Evolutionary conservation across 2,888 invertebrate species (phyloP).

Genomic region (Ashinkailepas kermadecensis): DNA sequence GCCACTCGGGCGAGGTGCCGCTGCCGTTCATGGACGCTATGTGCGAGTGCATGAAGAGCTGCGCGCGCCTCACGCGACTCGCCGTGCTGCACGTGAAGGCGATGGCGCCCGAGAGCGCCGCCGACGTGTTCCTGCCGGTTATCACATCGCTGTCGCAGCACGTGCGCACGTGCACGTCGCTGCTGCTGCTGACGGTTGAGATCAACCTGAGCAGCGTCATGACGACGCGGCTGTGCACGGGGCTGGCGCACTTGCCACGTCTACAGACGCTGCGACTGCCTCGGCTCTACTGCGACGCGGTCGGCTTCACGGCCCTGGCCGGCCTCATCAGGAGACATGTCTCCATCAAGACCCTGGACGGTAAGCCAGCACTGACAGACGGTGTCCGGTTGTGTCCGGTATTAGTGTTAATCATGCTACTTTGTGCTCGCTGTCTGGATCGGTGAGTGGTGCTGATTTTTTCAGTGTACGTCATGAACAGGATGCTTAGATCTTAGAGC

Average conservation of each 20-base stretch:
- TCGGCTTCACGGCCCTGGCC: conserved; percentile 21
- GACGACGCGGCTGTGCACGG: conserved; percentile 58
- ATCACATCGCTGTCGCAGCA: conserved; percentile 88
- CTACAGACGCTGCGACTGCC: conserved; percentile 84
- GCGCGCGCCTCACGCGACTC: conserved; percentile 74
- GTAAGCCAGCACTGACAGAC: background rate
- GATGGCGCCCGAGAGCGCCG: conserved; percentile 59
- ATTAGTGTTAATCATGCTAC: no score
- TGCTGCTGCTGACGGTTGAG: conserved; percentile 58
- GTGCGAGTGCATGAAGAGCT: conserved; percentile 68
- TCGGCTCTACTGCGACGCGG: conserved; percentile 71
- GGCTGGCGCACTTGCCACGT: conserved; percentile 80
- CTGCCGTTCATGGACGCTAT: conserved; percentile 64
- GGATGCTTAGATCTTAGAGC: no score
- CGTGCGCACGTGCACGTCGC: conserved; percentile 78
- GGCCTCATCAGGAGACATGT: background rate
- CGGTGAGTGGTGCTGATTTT: no score
- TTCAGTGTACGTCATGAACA: no score
- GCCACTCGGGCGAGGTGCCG: conserved; percentile 53
- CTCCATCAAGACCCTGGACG: background rate
- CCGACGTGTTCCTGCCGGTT: conserved; percentile 52
- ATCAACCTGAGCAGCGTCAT: conserved; percentile 44
- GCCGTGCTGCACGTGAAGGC: conserved; percentile 65
- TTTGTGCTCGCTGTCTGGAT: no score
- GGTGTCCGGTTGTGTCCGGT: no score